Evolutionary conservation across 2,888 invertebrate species (phyloP).

Genomic region (Branchipolynoe longqiensis): DNA sequence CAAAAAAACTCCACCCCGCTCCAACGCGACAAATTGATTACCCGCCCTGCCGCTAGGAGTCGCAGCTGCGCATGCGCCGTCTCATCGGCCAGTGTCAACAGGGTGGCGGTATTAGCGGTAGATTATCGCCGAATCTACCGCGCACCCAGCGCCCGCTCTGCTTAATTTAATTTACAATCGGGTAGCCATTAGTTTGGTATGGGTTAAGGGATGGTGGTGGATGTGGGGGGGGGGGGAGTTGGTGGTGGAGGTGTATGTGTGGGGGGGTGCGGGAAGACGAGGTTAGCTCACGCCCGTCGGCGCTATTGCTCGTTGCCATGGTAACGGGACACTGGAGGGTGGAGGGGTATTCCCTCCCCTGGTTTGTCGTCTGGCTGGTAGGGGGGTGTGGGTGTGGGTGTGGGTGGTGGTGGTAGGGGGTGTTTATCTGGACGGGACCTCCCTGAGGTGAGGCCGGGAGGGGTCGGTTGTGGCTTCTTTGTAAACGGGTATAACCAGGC

Average conservation of each 20-base stretch:
- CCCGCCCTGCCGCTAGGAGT: neutral
- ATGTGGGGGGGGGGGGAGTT: neutral
- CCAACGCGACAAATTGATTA: conserved; percentile 56
- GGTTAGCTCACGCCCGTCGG: neutral
- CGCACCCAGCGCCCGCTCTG: conserved; percentile 77
- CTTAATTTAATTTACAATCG: conserved; percentile 81
- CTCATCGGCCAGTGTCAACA: conserved; percentile 70
- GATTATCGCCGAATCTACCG: conserved; percentile 76
- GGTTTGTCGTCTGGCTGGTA: neutral
- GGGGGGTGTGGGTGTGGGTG: neutral
- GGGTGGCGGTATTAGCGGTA: conserved; percentile 71
- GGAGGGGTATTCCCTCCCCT: neutral
- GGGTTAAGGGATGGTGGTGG: neutral
- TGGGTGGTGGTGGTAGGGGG: too few relatives aligned
- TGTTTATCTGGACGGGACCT: too few relatives aligned
- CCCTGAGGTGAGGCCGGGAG: too few relatives aligned
- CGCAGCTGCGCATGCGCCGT: conserved; percentile 67
- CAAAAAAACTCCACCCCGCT: conserved; percentile 54
- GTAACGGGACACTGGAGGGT: conserved; percentile 23
- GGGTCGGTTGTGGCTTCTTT: too few relatives aligned
- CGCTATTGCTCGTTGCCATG: conserved; percentile 25
- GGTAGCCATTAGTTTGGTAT: conserved; percentile 76
- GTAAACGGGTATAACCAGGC: too few relatives aligned
- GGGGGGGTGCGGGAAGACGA: too few relatives aligned
- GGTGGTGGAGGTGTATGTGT: neutral